Conservation (phyloP, 2,888 invertebrate genomes). For the Anagyrus pseudococci region DNA sequence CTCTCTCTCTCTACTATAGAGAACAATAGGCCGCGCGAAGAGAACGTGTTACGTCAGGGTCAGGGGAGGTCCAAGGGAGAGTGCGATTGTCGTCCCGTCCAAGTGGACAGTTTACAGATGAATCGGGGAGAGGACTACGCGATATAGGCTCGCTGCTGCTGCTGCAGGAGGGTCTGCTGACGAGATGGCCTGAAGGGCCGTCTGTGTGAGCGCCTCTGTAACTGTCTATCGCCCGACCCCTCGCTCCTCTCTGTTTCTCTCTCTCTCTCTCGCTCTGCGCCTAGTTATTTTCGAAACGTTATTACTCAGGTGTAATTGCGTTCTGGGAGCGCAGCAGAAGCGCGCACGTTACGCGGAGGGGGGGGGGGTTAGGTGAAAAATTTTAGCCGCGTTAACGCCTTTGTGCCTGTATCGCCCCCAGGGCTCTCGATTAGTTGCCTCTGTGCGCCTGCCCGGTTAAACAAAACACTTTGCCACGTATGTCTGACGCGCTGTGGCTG, state of each 20-base stretch:
- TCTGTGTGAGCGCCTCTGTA: no score
- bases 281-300: slow-evolving; percentile 23
- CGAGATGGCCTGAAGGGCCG: neutral
- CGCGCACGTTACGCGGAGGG: neutral
- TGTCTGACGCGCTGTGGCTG: neutral
- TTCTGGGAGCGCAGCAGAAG: slow-evolving; percentile 12
- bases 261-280: no score
- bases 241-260: no score
- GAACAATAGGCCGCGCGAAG: neutral
- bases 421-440: slow-evolving; percentile 15
- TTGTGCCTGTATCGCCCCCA: neutral
- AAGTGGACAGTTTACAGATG: slow-evolving; percentile 62
- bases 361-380: slow-evolving; percentile 5
- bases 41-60: neutral
- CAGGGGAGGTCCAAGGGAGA: slow-evolving; percentile 1
- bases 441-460: neutral
- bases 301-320: slow-evolving; percentile 38
- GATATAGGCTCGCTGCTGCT: neutral
- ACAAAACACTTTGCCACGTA: neutral
- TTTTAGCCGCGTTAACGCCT: slow-evolving; percentile 12
- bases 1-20: neutral
- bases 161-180: neutral
- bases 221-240: no score
- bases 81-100: slow-evolving; percentile 42
- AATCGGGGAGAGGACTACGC: slow-evolving; percentile 45